Evolutionary conservation across 2,888 invertebrate genomes (phyloP), one percentile per base, ranked within the genome.

Genomic region (Parasteatoda lunata): DNA sequence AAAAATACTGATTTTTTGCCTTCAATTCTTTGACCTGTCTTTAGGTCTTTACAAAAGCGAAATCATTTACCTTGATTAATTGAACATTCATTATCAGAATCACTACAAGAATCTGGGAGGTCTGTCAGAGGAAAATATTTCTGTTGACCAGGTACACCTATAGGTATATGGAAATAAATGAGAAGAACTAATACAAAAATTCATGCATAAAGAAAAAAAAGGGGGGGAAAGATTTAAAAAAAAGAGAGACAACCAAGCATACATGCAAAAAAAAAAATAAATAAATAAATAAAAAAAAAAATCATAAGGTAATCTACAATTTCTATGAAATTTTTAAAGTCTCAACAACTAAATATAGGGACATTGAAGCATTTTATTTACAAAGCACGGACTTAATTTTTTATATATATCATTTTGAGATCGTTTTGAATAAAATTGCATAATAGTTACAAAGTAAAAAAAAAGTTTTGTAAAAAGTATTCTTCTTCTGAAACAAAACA

Each of bases 31-130:
- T 59, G 59, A 13, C 11, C 59, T n/a, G n/a, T 59, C 59, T n/a
- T 59, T 59, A 59, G 9, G 59, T n/a, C n/a, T 13, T 4, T 13
- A 59, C n/a, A n/a, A 59, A 59, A 59, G 59, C 59, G 59, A 59
- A 59, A 59, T 59, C n/a, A 59, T 59, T 84, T 84, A 84, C 84
- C 84, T 84, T 78, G 72, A 15, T 78, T 78, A 73, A 73, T 84
- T 78, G 84, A 68, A 68, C 45, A 84, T 65, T 84, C 84, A 84
- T 78, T 84, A 78, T 84, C 78, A 78, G 84, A 84, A 73, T 84
- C 84, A 65, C 84, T 84, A 84, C 73, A 69, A 84, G 78, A 78
- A 13, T 84, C 84, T 65, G 77, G 77, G 51, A 79, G 68, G 11
- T 72, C 78, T 70, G 59, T 70, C 82, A 83, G 69, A 64, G 77